These are phyloP conservation scores for Bilobella aurantiaca DNA, from an alignment of 1,140 invertebrate species.

Conservation along the genomic window DNA sequence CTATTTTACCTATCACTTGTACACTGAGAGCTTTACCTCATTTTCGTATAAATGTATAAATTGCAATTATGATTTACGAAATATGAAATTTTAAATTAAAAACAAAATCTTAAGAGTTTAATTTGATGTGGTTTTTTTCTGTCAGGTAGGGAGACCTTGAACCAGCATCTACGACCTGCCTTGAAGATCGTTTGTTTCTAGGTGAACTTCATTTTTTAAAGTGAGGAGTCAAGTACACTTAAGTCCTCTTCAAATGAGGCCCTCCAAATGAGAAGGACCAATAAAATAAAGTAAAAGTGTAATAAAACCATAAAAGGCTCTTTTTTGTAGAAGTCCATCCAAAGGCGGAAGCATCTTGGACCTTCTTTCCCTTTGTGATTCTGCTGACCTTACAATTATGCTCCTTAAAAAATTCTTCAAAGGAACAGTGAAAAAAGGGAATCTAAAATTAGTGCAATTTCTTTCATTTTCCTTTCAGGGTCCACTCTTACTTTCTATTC, in stretches of 20 bases:
- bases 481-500: background rate
- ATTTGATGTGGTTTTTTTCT: too few species aligned
- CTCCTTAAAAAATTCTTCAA: background rate
- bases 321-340: background rate
- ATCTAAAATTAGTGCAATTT: background rate
- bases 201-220: too few species aligned
- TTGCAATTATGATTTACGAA: too few species aligned
- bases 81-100: too few species aligned
- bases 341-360: background rate
- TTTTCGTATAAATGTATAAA: too few species aligned
- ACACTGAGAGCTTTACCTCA: too few species aligned
- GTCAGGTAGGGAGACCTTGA: too few species aligned
- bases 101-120: too few species aligned
- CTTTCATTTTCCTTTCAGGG: background rate
- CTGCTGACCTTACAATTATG: background rate
- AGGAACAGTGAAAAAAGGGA: background rate
- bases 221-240: too few species aligned
- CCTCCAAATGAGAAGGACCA: background rate
- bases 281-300: constrained; percentile 7
- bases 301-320: constrained; percentile 14
- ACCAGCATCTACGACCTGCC: too few species aligned
- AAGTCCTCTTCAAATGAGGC: background rate
- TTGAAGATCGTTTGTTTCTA: too few species aligned
- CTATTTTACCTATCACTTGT: too few species aligned
- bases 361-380: background rate